phyloP scores from a whole-genome alignment of 2,797 vertebrate species.

The Anguilla megastoma region DNA sequence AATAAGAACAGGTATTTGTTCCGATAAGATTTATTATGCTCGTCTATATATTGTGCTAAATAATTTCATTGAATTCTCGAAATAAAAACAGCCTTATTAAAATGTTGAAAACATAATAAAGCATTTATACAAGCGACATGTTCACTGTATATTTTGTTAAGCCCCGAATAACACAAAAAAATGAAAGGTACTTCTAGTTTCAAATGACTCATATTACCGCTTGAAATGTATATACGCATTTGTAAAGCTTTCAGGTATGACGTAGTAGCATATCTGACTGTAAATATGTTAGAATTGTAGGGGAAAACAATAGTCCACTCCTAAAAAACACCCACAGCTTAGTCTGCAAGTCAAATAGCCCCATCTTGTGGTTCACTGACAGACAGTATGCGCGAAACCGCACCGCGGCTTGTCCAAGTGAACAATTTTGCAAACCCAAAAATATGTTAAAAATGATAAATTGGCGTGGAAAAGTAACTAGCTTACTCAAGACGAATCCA shows the following conservation, averaged over 20 bases:
- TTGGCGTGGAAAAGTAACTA: neutral
- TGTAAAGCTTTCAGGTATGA: neutral
- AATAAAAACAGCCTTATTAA: neutral
- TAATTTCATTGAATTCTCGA: neutral
- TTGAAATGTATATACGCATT: neutral
- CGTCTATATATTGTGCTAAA: neutral
- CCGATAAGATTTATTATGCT: conserved; percentile 15
- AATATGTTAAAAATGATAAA: neutral
- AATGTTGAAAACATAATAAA: neutral
- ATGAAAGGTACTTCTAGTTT: neutral
- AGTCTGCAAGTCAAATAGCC: neutral
- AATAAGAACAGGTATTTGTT: conserved; percentile 4
- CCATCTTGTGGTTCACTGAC: conserved; percentile 29
- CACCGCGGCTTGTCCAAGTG: too few species aligned
- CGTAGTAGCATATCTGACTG: neutral
- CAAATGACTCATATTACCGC: neutral
- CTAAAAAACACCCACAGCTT: neutral
- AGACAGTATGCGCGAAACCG: neutral
- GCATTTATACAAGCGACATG: neutral
- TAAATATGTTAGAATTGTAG: neutral
- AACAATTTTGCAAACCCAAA: neutral
- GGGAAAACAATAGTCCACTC: neutral
- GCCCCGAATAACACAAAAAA: neutral
- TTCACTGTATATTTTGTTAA: neutral
- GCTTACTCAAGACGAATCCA: neutral